Conservation (phyloP, 1,140 invertebrate species). For the Cryptotermes secundus region DNA sequence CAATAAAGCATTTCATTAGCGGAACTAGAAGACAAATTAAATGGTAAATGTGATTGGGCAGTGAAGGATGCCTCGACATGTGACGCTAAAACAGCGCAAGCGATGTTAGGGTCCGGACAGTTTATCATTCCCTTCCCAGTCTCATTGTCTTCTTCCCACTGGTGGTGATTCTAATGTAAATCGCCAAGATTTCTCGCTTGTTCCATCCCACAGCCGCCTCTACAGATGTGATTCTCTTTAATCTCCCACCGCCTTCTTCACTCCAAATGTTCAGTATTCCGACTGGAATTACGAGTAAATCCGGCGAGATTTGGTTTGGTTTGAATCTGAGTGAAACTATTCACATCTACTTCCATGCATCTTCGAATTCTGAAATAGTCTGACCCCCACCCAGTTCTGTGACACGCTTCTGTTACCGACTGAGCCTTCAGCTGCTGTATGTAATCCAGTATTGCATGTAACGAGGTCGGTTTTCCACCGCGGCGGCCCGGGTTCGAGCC, state of each 20-base stretch:
- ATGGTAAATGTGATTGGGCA: neutral
- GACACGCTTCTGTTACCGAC: neutral
- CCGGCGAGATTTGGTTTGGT: neutral
- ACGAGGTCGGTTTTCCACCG: too few species aligned
- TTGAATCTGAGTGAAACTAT: neutral
- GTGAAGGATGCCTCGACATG: neutral
- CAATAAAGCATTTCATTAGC: too few species aligned
- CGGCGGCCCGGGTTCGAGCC: too few species aligned
- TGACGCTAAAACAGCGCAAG: neutral
- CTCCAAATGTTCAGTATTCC: neutral
- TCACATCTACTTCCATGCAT: neutral
- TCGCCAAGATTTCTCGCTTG: slow-evolving; percentile 5
- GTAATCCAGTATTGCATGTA: too few species aligned
- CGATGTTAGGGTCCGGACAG: neutral
- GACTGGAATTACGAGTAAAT: neutral
- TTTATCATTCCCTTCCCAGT: neutral
- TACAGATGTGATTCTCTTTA: neutral
- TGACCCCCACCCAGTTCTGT: neutral
- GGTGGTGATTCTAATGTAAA: slow-evolving; percentile 9
- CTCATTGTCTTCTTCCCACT: neutral
- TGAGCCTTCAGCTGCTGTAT: neutral
- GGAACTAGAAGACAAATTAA: too few species aligned
- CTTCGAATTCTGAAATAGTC: neutral
- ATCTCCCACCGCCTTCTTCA: neutral
- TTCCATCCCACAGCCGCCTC: neutral